phyloP scores from a whole-genome alignment of 2,888 invertebrate genomes.

The Enchytraeus crypticus region DNA sequence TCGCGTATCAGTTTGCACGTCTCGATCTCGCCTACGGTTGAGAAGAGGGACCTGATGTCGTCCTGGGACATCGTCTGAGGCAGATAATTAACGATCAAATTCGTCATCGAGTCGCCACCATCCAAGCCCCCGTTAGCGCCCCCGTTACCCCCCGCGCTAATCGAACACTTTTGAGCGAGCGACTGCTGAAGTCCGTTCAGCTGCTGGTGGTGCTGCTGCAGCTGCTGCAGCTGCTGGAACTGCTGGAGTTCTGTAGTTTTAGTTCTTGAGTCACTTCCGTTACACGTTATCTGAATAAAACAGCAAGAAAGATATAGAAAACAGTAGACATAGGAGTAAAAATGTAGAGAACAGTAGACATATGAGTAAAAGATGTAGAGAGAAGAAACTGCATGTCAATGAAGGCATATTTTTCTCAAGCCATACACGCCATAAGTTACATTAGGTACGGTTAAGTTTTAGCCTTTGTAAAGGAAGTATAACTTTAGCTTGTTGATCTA shows the following conservation, averaged over 20 bases:
- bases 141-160: neutral
- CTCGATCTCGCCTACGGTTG: conserved; percentile 96
- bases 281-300: conserved; percentile 2
- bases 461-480: too few species aligned
- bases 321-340: too few species aligned
- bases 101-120: conserved; percentile 55
- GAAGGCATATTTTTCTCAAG: too few species aligned
- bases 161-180: neutral
- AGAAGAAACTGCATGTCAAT: too few species aligned
- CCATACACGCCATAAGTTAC: too few species aligned
- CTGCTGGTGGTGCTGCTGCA: conserved; percentile 4
- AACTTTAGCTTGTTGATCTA: too few species aligned
- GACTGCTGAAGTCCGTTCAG: neutral
- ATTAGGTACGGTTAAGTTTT: too few species aligned
- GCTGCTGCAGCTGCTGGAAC: neutral
- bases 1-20: conserved; percentile 98
- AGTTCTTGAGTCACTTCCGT: neutral
- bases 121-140: neutral
- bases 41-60: conserved; percentile 93
- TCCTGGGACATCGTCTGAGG: conserved; percentile 99
- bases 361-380: too few species aligned
- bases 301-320: neutral
- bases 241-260: neutral
- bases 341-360: too few species aligned
- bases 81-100: conserved; percentile 97